Percentiles rank a stretch among this genome's conserved stretches.
Evolutionary conservation across 2,113 vertebrate species (phyloP).

Genomic region (Gasterosteus aculeatus): DNA sequence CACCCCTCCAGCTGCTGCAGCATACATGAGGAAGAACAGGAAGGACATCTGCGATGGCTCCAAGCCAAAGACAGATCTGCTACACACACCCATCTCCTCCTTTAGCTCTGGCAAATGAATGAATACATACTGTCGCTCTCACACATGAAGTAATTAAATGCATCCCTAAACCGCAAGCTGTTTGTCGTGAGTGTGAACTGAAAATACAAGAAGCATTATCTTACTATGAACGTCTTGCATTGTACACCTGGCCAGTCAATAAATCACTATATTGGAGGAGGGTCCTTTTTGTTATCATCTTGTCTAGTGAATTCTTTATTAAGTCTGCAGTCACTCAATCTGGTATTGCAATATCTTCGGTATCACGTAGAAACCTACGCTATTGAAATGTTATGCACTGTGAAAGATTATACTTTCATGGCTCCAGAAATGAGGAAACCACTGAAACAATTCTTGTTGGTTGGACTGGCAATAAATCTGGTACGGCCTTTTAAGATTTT

Average conservation of each 20-base stretch:
- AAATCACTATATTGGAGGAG: conserved; percentile 5
- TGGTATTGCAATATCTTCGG: conserved; percentile 1
- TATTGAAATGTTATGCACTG: background rate
- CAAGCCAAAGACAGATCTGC: conserved; percentile 72
- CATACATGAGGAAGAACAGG: conserved; percentile 79
- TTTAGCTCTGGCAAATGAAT: conserved; percentile 62
- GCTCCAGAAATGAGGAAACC: background rate
- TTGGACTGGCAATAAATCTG: background rate
- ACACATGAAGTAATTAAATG: conserved; percentile 3
- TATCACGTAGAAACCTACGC: background rate
- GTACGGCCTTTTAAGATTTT: background rate
- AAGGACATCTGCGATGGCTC: conserved; percentile 81
- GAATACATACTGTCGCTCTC: background rate
- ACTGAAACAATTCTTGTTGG: background rate
- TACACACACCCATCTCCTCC: conserved; percentile 66
- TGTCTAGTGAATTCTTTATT: background rate
- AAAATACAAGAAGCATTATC: background rate
- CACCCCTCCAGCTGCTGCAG: conserved; percentile 75
- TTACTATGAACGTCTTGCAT: background rate
- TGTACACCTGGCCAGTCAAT: background rate
- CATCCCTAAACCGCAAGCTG: background rate
- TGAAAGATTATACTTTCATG: background rate
- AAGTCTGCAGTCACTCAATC: conserved; percentile 19
- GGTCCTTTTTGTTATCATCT: conserved; percentile 5
- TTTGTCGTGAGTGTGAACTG: background rate